Evolutionary conservation across 2,888 invertebrate species (phyloP).

Genomic region (Eupithecia centaureata): DNA sequence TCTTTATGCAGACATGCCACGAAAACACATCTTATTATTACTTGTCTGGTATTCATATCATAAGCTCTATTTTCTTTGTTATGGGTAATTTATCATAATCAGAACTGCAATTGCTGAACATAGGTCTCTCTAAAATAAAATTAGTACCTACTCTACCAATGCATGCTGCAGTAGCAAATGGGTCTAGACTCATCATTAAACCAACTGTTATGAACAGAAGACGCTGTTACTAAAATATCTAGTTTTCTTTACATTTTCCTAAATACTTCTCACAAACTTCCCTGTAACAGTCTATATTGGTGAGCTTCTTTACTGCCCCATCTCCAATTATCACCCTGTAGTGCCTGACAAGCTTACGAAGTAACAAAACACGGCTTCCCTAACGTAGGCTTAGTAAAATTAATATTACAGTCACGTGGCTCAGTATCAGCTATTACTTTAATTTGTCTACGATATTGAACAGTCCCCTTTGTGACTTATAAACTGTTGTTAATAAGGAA

Average conservation of each 20-base stretch:
- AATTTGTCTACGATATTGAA: constrained; percentile 43
- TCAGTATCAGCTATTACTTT: constrained; percentile 34
- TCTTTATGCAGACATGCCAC: too few relatives aligned
- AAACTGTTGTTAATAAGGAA: constrained; percentile 53
- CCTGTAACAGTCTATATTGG: neutral
- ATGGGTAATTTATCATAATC: too few relatives aligned
- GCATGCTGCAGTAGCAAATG: too few relatives aligned
- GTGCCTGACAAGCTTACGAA: constrained; percentile 2
- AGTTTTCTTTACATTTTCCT: neutral
- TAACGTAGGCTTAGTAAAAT: constrained; percentile 7
- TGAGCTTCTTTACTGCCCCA: neutral
- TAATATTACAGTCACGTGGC: constrained; percentile 31
- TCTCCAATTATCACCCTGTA: constrained; percentile 10
- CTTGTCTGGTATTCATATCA: too few relatives aligned
- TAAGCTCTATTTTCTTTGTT: too few relatives aligned
- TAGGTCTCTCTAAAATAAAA: too few relatives aligned
- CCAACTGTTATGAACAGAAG: too few relatives aligned
- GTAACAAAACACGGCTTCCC: neutral
- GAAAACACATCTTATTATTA: too few relatives aligned
- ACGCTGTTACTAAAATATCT: neutral
- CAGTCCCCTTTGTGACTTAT: constrained; percentile 46
- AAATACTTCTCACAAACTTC: neutral
- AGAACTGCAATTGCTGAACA: too few relatives aligned
- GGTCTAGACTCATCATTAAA: too few relatives aligned
- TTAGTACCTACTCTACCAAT: too few relatives aligned